Conservation (phyloP, 1,140 invertebrate genomes). For the Drosophila pandora region DNA sequence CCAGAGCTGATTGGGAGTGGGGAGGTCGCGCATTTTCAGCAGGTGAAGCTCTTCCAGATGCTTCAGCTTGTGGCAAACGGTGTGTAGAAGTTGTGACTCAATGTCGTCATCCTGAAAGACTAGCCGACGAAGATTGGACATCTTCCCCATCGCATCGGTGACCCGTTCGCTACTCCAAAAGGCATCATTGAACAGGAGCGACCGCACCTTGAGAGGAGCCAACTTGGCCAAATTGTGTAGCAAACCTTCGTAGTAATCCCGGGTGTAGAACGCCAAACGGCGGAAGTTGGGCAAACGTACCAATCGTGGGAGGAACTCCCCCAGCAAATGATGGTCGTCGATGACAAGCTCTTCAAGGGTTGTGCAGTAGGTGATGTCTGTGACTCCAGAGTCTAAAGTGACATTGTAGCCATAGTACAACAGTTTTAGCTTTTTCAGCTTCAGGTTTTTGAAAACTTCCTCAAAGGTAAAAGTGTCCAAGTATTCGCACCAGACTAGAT, state of each 20-base stretch:
- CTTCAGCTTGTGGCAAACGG: slow-evolving; percentile 23
- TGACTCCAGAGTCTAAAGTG: slow-evolving; percentile 11
- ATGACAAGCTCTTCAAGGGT: slow-evolving; percentile 55
- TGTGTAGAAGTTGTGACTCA: slow-evolving; percentile 19
- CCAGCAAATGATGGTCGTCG: slow-evolving; percentile 61
- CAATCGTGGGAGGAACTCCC: slow-evolving; percentile 32
- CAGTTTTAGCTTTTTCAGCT: slow-evolving; percentile 51
- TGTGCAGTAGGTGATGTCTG: slow-evolving; percentile 14
- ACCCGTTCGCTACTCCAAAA: slow-evolving; percentile 49
- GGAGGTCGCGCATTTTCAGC: slow-evolving; percentile 50
- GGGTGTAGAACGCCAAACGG: slow-evolving; percentile 52
- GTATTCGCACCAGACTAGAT: slow-evolving; percentile 56
- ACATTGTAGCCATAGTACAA: slow-evolving; percentile 58
- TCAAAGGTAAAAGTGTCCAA: slow-evolving; percentile 36
- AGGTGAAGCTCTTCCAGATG: slow-evolving; percentile 54
- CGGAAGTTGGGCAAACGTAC: slow-evolving; percentile 35
- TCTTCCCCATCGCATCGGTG: slow-evolving; percentile 5
- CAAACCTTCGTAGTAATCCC: slow-evolving; percentile 50
- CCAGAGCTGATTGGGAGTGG: slow-evolving; percentile 44
- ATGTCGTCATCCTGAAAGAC: slow-evolving; percentile 61
- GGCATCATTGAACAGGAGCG: slow-evolving; percentile 56
- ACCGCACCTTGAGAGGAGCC: slow-evolving; percentile 23
- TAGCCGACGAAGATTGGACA: slow-evolving; percentile 50
- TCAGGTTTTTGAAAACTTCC: slow-evolving; percentile 34
- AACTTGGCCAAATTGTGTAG: slow-evolving; percentile 17